Percentiles rank a stretch among this genome's conserved stretches.
These are phyloP conservation scores for Carposina sasakii DNA, from an alignment of 1,140 invertebrate genomes.

Conservation along the genomic window DNA sequence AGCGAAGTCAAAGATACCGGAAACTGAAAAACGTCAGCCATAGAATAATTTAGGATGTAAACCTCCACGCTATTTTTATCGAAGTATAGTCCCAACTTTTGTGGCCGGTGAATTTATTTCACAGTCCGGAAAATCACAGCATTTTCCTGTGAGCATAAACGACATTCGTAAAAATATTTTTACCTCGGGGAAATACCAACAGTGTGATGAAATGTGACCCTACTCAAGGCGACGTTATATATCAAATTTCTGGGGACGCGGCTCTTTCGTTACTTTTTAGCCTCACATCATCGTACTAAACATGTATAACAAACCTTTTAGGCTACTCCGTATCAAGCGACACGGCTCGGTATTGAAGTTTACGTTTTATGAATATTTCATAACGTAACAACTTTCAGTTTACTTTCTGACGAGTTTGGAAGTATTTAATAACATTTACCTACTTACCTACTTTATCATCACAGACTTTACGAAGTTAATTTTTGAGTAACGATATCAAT, in stretches of 20 bases:
- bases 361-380: slow-evolving; percentile 37
- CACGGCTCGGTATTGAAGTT: slow-evolving; percentile 24
- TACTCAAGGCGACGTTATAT: slow-evolving; percentile 20
- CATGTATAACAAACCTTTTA: slow-evolving; percentile 19
- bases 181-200: slow-evolving; percentile 23
- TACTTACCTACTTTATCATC: no score
- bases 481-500: no score
- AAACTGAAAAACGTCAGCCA: slow-evolving; percentile 56
- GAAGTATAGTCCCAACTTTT: no score
- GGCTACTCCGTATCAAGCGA: slow-evolving; percentile 18
- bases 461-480: no score
- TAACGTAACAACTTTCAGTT: slow-evolving; percentile 16
- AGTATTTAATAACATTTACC: slow-evolving; percentile 18
- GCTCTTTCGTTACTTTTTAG: slow-evolving; percentile 20
- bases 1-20: slow-evolving; percentile 40
- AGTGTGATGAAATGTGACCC: slow-evolving; percentile 27
- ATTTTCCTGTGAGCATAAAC: no score
- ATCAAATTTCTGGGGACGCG: slow-evolving; percentile 21
- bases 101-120: no score
- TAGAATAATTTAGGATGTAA: slow-evolving; percentile 6
- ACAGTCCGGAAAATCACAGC: no score
- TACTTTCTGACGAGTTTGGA: slow-evolving; percentile 12
- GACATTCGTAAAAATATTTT: slow-evolving; percentile 19
- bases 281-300: slow-evolving; percentile 25
- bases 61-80: no score